phyloP scores from a whole-genome alignment of 2,888 invertebrate genomes.

The Mystacides longicornis region DNA sequence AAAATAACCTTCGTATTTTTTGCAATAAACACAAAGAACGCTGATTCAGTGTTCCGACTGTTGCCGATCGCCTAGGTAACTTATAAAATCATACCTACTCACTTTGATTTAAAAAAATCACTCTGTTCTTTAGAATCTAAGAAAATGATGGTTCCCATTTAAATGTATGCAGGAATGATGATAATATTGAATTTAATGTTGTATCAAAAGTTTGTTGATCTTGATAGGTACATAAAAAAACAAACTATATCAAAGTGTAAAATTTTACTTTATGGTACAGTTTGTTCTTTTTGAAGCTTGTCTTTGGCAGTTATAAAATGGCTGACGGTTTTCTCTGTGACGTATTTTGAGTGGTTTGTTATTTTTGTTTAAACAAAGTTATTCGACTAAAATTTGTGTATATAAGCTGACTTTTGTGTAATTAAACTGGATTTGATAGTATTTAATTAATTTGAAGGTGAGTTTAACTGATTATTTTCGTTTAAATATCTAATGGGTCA shows the following conservation, averaged over 20 bases:
- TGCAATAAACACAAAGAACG: no score
- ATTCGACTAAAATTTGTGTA: conserved; percentile 9
- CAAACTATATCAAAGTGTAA: not conserved
- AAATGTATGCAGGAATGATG: no score
- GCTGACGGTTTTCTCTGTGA: conserved; percentile 19
- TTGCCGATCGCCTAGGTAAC: no score
- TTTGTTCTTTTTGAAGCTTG: no score
- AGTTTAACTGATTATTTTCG: conserved; percentile 5
- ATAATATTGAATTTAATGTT: no score
- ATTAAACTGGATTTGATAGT: conserved; percentile 3
- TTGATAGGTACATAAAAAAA: not conserved
- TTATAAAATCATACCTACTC: no score
- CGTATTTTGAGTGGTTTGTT: conserved; percentile 22
- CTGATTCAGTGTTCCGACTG: no score
- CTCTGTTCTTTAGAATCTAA: no score
- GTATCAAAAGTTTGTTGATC: not conserved
- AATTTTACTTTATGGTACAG: no score
- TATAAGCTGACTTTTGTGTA: conserved; percentile 11
- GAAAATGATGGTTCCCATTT: no score
- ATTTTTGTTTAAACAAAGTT: conserved; percentile 18
- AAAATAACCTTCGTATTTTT: no score
- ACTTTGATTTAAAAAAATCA: no score
- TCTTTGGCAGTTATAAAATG: conserved; percentile 22
- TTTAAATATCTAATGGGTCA: conserved; percentile 16
- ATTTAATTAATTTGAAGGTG: conserved; percentile 1